Conservation (phyloP, 2,888 invertebrate species). For the Dasysyrphus tricinctus region DNA sequence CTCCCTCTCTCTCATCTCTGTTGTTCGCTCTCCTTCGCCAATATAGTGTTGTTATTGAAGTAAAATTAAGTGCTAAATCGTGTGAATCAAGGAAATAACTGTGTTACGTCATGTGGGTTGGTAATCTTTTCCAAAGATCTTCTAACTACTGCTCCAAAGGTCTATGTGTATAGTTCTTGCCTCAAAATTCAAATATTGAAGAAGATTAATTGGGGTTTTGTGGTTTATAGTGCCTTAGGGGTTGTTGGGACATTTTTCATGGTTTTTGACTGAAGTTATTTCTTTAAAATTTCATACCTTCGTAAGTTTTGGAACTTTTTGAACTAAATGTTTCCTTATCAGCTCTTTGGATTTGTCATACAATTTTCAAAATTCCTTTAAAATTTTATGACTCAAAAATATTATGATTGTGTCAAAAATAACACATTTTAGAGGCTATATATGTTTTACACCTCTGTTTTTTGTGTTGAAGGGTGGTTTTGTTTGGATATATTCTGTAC, state of each 20-base stretch:
- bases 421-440: neutral
- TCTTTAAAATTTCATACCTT: neutral
- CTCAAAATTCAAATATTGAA: neutral
- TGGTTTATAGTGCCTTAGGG: neutral
- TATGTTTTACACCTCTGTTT: constrained; percentile 1
- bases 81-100: constrained; percentile 42
- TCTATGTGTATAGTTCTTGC: neutral
- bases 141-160: neutral
- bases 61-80: constrained; percentile 64
- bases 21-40: neutral
- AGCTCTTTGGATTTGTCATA: neutral
- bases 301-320: too few species aligned
- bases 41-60: constrained; percentile 2
- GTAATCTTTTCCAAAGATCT: constrained; percentile 22
- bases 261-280: neutral
- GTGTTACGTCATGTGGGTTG: constrained; percentile 29
- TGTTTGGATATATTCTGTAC: constrained; percentile 29
- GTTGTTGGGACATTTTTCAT: neutral
- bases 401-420: constrained; percentile 32
- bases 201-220: constrained; percentile 34
- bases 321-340: neutral
- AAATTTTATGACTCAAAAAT: neutral
- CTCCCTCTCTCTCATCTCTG: neutral
- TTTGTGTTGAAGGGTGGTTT: neutral
- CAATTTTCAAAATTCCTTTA: neutral